A percentile compares a stretch with the other conserved stretches of the same genome.
Evolutionary conservation across 1,140 invertebrate genomes (phyloP).

Genomic region (Scaptomyza hsui): DNA sequence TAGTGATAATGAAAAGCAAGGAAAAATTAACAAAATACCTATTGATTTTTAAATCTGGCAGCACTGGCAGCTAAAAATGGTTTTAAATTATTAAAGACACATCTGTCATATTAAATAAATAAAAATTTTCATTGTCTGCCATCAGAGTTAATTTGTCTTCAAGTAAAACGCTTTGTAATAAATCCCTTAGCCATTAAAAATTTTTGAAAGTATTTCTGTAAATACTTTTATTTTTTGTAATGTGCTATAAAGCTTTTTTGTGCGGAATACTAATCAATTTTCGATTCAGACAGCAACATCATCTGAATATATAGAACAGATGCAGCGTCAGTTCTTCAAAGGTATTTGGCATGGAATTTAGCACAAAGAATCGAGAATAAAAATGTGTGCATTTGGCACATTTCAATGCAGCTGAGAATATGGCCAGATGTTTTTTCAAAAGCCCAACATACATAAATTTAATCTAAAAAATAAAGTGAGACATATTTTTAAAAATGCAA

Average conservation of each 20-base stretch:
- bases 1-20: constrained; percentile 51
- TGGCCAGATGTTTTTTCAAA: constrained; percentile 37
- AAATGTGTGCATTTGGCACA: constrained; percentile 41
- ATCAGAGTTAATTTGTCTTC: no score
- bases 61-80: neutral
- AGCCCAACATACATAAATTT: neutral
- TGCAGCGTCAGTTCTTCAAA: constrained; percentile 18
- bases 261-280: neutral
- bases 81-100: no score
- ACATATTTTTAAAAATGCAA: neutral
- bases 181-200: no score
- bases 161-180: no score
- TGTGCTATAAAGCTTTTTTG: neutral
- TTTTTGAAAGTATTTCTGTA: no score
- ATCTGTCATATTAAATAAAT: neutral
- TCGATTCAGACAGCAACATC: neutral
- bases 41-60: neutral
- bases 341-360: constrained; percentile 55
- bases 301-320: constrained; percentile 13
- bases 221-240: neutral
- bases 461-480: no score
- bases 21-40: constrained; percentile 26
- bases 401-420: constrained; percentile 32
- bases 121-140: no score
- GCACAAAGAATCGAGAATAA: constrained; percentile 45